phyloP scores from a whole-genome alignment of 2,113 vertebrate species.

The Numenius arquata region DNA sequence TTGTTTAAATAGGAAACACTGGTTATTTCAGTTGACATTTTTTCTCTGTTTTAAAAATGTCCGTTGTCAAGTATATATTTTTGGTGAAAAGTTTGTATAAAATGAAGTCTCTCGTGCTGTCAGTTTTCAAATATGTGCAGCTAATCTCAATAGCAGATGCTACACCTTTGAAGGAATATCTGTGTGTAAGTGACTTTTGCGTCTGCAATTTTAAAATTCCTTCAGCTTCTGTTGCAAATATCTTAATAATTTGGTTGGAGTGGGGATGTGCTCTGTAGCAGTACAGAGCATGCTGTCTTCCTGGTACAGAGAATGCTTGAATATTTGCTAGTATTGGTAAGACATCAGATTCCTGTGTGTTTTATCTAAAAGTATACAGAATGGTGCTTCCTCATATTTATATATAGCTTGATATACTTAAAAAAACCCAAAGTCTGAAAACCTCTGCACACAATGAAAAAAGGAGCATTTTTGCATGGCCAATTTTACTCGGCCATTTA shows the following conservation, averaged over 20 bases:
- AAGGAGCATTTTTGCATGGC: neutral
- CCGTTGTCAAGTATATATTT: neutral
- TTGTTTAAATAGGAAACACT: neutral
- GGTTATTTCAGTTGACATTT: neutral
- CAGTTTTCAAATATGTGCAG: neutral
- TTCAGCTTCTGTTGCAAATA: neutral
- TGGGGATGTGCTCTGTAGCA: neutral
- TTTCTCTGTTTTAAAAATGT: neutral
- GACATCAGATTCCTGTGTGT: neutral
- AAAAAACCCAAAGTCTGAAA: neutral
- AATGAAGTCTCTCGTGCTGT: neutral
- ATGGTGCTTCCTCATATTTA: neutral
- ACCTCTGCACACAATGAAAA: neutral
- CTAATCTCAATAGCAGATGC: neutral
- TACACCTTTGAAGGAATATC: neutral
- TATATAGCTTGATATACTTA: neutral
- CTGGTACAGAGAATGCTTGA: neutral
- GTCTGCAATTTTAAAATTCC: neutral
- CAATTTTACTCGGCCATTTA: neutral
- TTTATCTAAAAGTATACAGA: neutral
- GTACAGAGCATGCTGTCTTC: neutral
- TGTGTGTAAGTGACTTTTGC: neutral
- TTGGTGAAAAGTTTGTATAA: neutral
- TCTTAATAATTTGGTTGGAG: neutral
- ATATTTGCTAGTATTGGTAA: neutral